These are phyloP conservation scores for Rhinolophus sinicus DNA, from an alignment of 2,113 vertebrate species.

Conservation along the genomic window DNA sequence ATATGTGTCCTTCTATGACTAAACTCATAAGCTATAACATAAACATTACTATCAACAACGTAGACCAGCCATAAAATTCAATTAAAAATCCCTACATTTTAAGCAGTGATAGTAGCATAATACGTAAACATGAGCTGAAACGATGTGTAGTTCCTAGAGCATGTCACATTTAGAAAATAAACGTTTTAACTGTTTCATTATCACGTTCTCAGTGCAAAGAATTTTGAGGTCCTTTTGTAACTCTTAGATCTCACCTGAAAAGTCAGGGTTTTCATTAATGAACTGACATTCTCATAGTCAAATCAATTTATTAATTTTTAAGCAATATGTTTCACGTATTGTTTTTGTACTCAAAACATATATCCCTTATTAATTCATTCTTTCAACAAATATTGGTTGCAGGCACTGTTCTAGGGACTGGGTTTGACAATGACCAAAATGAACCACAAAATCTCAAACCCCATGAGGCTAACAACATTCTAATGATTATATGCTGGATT, in stretches of 20 bases:
- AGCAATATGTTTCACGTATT: background rate
- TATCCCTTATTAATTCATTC: background rate
- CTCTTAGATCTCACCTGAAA: conserved; percentile 60
- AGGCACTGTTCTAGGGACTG: background rate
- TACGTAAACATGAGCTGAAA: conserved; percentile 68
- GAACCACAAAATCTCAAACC: background rate
- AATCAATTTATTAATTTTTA: background rate
- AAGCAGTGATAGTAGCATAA: conserved; percentile 79
- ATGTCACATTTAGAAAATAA: conserved; percentile 71
- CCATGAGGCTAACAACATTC: background rate
- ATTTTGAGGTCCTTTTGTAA: conserved; percentile 48
- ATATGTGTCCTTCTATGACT: conserved; percentile 72
- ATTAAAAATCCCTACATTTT: conserved; percentile 81
- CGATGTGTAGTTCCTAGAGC: conserved; percentile 52
- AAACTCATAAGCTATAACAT: conserved; percentile 76
- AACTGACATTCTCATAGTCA: background rate
- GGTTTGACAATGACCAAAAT: background rate
- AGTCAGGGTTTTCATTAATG: conserved; percentile 45
- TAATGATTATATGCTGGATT: background rate
- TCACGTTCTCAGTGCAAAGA: conserved; percentile 53
- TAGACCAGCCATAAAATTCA: conserved; percentile 82
- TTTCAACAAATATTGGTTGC: background rate
- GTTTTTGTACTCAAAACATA: background rate
- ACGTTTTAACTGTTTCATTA: conserved; percentile 57
- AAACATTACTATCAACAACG: conserved; percentile 80